Conservation (phyloP, 2,888 invertebrate genomes). For the Bembecia ichneumoniformis region DNA sequence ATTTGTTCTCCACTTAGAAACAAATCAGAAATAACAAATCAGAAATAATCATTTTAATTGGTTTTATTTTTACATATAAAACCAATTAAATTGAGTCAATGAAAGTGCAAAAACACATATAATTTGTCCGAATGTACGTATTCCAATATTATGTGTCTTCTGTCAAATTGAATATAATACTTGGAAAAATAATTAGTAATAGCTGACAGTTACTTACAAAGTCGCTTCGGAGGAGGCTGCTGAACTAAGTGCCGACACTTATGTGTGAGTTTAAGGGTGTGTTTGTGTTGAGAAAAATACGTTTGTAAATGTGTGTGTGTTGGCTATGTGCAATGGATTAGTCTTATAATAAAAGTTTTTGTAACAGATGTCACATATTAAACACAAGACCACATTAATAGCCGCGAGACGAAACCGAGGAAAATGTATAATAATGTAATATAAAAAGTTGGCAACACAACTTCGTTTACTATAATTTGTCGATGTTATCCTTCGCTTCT, state of each 20-base stretch:
- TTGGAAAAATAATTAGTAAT: neutral
- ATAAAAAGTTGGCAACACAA: conserved; percentile 68
- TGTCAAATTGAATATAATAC: too few relatives aligned
- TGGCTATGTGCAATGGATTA: conserved; percentile 65
- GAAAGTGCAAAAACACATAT: too few relatives aligned
- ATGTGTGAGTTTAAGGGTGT: conserved; percentile 41
- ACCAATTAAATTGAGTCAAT: too few relatives aligned
- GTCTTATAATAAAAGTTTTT: conserved; percentile 73
- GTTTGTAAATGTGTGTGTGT: conserved; percentile 22
- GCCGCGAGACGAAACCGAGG: conserved; percentile 51
- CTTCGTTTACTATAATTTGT: conserved; percentile 32
- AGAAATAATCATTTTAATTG: too few relatives aligned
- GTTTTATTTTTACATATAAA: too few relatives aligned
- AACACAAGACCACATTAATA: conserved; percentile 68
- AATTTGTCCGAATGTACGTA: too few relatives aligned
- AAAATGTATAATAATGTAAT: conserved; percentile 32
- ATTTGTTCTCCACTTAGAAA: too few relatives aligned
- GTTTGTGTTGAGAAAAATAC: conserved; percentile 26
- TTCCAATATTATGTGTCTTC: too few relatives aligned
- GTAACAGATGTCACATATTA: conserved; percentile 73
- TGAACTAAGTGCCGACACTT: conserved; percentile 55
- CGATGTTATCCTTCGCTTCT: conserved; percentile 30
- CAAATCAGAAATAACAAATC: too few relatives aligned
- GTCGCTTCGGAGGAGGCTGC: conserved; percentile 35
- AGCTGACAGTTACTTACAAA: conserved; percentile 31